A percentile compares a stretch with the other conserved stretches of the same genome.
phyloP scores from a whole-genome alignment of 2,888 invertebrate genomes.

The Synergus umbraculus region DNA sequence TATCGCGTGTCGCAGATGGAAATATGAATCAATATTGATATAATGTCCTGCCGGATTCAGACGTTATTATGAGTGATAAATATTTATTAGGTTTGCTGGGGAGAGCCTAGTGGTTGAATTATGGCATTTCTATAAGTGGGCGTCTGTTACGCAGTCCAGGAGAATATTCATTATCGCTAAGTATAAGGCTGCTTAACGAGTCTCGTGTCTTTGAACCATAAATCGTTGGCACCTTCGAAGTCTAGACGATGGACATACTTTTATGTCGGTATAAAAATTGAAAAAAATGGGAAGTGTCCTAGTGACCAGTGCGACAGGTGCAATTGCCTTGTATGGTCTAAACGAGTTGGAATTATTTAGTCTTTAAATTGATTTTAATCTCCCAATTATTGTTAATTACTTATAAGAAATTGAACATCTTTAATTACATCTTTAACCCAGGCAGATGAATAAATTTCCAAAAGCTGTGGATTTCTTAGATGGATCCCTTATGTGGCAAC shows the following conservation, averaged over 20 bases:
- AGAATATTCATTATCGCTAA: slow-evolving; percentile 38
- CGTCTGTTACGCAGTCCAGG: slow-evolving; percentile 25
- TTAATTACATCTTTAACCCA: not conserved
- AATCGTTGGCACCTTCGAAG: slow-evolving; percentile 10
- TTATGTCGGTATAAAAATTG: not conserved
- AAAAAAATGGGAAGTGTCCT: slow-evolving; percentile 4
- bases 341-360: not conserved
- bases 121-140: slow-evolving; percentile 36
- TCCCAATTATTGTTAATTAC: not conserved
- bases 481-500: not conserved
- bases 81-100: slow-evolving; percentile 26
- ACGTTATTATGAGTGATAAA: slow-evolving; percentile 35
- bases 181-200: slow-evolving; percentile 35
- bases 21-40: slow-evolving; percentile 39
- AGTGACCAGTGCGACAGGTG: not conserved
- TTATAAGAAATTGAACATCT: not conserved
- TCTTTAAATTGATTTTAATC: not conserved
- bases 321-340: not conserved
- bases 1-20: slow-evolving; percentile 18
- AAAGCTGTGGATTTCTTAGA: not conserved
- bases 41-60: not conserved
- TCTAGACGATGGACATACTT: not conserved
- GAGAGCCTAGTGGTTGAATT: slow-evolving; percentile 25
- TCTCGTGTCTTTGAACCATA: slow-evolving; percentile 33
- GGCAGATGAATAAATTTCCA: not conserved